Evolutionary conservation across 2,888 invertebrate species (phyloP).

Genomic region (Melanostoma mellinum): DNA sequence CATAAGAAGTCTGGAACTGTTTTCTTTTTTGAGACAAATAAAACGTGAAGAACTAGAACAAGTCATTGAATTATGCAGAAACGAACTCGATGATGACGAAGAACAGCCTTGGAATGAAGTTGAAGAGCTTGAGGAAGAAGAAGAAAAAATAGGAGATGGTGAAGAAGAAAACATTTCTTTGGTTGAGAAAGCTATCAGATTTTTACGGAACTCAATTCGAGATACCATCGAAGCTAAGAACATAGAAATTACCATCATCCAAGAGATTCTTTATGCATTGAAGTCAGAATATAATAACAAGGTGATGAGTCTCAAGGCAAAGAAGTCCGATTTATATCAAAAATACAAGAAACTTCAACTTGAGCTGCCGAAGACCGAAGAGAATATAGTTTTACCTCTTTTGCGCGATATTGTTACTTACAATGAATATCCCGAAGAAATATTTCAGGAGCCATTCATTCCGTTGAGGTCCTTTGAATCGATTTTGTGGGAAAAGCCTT

Average conservation of each 20-base stretch:
- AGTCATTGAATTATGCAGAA: conserved; percentile 31
- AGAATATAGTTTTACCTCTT: conserved; percentile 75
- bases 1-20: conserved; percentile 49
- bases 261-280: conserved; percentile 32
- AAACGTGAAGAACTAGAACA: conserved; percentile 49
- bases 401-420: conserved; percentile 75
- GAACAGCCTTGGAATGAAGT: conserved; percentile 3
- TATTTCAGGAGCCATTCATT: conserved; percentile 76
- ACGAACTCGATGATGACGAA: conserved; percentile 33
- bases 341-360: conserved; percentile 32
- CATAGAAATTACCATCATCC: conserved; percentile 50
- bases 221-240: conserved; percentile 53
- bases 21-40: conserved; percentile 32
- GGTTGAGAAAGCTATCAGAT: conserved; percentile 46
- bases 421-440: conserved; percentile 78
- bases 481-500: conserved; percentile 65
- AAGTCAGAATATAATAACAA: conserved; percentile 47
- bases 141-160: conserved; percentile 5
- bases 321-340: conserved; percentile 30
- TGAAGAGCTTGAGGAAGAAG: conserved; percentile 10
- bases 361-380: conserved; percentile 1
- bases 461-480: conserved; percentile 59
- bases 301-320: conserved; percentile 28
- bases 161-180: conserved; percentile 25
- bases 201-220: conserved; percentile 50